Conservation (phyloP, 2,888 invertebrate species). For the Phasia obesa region DNA sequence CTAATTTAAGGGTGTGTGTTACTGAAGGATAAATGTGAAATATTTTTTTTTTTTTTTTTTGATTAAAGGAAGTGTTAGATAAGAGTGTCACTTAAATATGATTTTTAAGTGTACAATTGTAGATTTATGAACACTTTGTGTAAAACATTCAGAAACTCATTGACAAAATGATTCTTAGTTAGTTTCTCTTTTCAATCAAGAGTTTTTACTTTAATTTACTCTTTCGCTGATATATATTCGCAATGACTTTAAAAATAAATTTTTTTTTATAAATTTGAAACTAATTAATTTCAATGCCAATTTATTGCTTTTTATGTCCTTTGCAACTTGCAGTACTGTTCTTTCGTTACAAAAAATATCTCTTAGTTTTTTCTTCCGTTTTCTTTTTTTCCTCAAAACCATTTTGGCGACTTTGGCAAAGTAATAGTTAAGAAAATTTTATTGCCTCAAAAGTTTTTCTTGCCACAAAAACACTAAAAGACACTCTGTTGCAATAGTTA, state of each 20-base stretch:
- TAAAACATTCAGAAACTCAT: not conserved
- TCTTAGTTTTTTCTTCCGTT: not conserved
- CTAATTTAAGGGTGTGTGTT: slow-evolving; percentile 40
- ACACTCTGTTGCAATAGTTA: slow-evolving; percentile 60
- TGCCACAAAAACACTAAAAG: slow-evolving; percentile 61
- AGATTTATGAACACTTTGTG: not conserved
- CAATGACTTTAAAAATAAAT: not conserved
- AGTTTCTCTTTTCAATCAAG: too few species aligned
- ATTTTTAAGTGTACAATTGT: not conserved
- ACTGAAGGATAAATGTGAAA: slow-evolving; percentile 37
- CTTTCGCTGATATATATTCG: too few species aligned
- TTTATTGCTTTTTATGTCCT: slow-evolving; percentile 33
- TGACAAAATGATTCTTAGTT: too few species aligned
- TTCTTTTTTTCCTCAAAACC: slow-evolving; percentile 18
- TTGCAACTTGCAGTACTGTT: not conserved
- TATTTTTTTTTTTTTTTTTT: slow-evolving; percentile 1
- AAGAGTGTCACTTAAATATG: not conserved
- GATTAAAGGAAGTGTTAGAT: not conserved
- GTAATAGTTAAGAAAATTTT: slow-evolving; percentile 62
- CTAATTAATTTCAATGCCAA: slow-evolving; percentile 27
- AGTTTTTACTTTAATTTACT: too few species aligned
- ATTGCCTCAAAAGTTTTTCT: slow-evolving; percentile 54
- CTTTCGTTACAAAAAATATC: not conserved
- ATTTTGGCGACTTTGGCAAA: slow-evolving; percentile 63
- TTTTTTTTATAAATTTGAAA: slow-evolving; percentile 27